These are phyloP conservation scores for Athetis lepigone DNA, from an alignment of 2,888 invertebrate genomes.

Conservation along the genomic window DNA sequence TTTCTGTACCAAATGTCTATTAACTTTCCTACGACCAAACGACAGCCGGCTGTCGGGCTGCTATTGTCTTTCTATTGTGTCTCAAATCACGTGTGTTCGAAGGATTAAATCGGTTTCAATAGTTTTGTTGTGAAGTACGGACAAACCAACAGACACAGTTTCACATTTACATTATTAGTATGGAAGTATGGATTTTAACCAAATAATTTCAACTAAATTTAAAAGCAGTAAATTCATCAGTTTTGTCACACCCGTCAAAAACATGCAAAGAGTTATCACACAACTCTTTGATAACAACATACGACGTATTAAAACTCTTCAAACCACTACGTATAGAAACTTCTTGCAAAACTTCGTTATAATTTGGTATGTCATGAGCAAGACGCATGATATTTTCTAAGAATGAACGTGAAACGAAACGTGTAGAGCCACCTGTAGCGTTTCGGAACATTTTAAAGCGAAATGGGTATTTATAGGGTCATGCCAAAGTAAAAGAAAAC, in stretches of 20 bases:
- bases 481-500: too few species aligned
- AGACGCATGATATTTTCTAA: constrained; percentile 15
- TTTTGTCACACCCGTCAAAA: constrained; percentile 12
- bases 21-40: too few species aligned
- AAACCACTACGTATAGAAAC: not conserved
- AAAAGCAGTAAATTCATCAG: not conserved
- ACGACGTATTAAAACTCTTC: constrained; percentile 24
- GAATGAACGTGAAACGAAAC: not conserved
- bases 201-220: not conserved
- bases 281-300: constrained; percentile 24
- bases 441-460: not conserved
- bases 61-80: too few species aligned
- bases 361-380: constrained; percentile 48
- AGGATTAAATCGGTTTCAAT: too few species aligned
- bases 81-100: too few species aligned
- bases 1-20: too few species aligned
- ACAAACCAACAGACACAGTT: too few species aligned
- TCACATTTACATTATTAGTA: too few species aligned
- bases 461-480: not conserved
- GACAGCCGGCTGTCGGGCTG: too few species aligned
- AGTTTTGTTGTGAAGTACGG: too few species aligned
- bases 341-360: constrained; percentile 49
- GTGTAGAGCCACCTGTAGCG: constrained; percentile 19
- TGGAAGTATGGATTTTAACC: too few species aligned
- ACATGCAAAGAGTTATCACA: too few species aligned